A percentile compares a stretch with the other conserved stretches of the same genome.
Evolutionary conservation across 2,888 invertebrate genomes (phyloP).

Genomic region (Microchrysa polita): DNA sequence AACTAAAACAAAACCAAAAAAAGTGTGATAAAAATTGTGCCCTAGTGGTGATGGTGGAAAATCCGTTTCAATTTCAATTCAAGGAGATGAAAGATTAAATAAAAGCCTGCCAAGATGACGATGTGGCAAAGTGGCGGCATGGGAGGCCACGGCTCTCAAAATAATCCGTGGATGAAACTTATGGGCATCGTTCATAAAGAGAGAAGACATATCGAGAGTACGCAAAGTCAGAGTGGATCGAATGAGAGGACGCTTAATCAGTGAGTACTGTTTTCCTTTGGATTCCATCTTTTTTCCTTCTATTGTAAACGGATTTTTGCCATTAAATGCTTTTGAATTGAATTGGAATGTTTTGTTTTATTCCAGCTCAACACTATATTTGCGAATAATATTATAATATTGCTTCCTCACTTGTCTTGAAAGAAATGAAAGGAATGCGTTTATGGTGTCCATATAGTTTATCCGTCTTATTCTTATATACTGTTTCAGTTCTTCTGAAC

Average conservation of each 20-base stretch:
- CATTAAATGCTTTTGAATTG: conserved; percentile 2
- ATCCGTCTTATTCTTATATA: neutral
- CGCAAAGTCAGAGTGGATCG: conserved; percentile 68
- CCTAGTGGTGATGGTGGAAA: conserved; percentile 8
- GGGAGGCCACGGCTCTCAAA: conserved; percentile 80
- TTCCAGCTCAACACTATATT: neutral
- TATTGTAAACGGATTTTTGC: conserved; percentile 2
- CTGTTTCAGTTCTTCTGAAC: neutral
- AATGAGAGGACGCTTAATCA: conserved; percentile 75
- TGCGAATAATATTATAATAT: neutral
- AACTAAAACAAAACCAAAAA: neutral
- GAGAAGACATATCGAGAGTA: conserved; percentile 73
- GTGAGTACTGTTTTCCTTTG: conserved; percentile 56
- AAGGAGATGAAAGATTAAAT: neutral
- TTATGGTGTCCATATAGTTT: neutral
- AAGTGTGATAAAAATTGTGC: conserved; percentile 1
- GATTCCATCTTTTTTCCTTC: conserved; percentile 26
- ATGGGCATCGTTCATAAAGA: conserved; percentile 85
- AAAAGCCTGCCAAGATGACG: conserved; percentile 66
- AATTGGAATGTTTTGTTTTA: conserved; percentile 11
- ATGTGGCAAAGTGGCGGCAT: conserved; percentile 84
- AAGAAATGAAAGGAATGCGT: neutral
- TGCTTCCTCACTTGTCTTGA: neutral
- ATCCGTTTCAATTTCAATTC: neutral
- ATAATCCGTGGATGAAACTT: conserved; percentile 84